A percentile compares a stretch with the other conserved stretches of the same genome.
These are phyloP conservation scores for Thaleichthys pacificus DNA, from an alignment of 2,797 vertebrate species.

Conservation along the genomic window DNA sequence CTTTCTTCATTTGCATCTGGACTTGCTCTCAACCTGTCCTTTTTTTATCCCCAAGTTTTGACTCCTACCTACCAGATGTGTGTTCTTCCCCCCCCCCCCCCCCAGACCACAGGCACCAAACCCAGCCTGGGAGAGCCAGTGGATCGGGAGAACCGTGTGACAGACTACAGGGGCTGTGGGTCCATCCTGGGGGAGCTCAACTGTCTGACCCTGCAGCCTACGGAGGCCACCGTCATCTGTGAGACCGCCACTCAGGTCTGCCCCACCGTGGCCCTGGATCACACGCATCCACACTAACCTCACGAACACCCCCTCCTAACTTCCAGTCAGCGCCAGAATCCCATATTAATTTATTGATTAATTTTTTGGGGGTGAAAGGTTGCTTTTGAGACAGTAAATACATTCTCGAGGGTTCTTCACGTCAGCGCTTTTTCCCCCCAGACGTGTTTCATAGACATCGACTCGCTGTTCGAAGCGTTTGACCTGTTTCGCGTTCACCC, in stretches of 20 bases:
- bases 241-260: conserved; percentile 61
- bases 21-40: too few relatives aligned
- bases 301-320: neutral
- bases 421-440: too few relatives aligned
- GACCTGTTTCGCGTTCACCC: too few relatives aligned
- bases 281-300: neutral
- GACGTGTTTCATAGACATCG: too few relatives aligned
- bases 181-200: conserved; percentile 69
- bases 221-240: conserved; percentile 52
- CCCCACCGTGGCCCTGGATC: conserved; percentile 50
- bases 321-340: neutral
- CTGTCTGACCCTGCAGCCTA: conserved; percentile 57
- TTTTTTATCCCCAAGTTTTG: too few relatives aligned
- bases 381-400: too few relatives aligned
- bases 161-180: conserved; percentile 59
- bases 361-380: neutral
- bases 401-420: too few relatives aligned
- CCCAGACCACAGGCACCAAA: neutral
- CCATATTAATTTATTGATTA: too few relatives aligned
- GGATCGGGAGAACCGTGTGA: conserved; percentile 4
- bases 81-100: neutral
- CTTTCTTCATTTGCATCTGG: too few relatives aligned
- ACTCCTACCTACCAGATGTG: conserved; percentile 7
- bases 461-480: too few relatives aligned
- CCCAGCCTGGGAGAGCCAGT: conserved; percentile 14